These are phyloP conservation scores for Gobionotothen gibberifrons DNA, from an alignment of 2,797 vertebrate species.

Conservation along the genomic window DNA sequence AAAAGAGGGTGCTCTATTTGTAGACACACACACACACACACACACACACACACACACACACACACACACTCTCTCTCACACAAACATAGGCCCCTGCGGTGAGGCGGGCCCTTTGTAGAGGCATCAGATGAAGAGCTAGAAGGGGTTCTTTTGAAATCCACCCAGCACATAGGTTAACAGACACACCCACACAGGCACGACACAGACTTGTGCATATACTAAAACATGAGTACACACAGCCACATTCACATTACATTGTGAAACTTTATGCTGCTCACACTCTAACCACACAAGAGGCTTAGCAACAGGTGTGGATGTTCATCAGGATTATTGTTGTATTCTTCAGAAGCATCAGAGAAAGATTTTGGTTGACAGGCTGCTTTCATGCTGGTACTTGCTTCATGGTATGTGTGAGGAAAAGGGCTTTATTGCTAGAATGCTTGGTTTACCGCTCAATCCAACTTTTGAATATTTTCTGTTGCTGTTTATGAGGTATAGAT, in stretches of 20 bases:
- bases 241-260: constrained; percentile 9
- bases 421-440: not conserved
- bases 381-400: too few species aligned
- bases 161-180: constrained; percentile 38
- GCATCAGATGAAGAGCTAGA: constrained; percentile 76
- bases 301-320: constrained; percentile 18
- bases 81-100: constrained; percentile 48
- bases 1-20: constrained; percentile 65
- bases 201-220: constrained; percentile 15
- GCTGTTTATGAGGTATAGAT: constrained; percentile 10
- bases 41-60: not conserved
- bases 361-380: too few species aligned
- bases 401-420: not conserved
- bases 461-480: not conserved
- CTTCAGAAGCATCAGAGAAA: not conserved
- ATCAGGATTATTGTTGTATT: constrained; percentile 38
- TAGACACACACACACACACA: constrained; percentile 11
- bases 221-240: not conserved
- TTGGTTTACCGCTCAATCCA: not conserved
- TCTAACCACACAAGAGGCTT: constrained; percentile 6
- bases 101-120: constrained; percentile 70
- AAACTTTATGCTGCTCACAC: constrained; percentile 8
- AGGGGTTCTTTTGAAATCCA: constrained; percentile 69
- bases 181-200: constrained; percentile 20
- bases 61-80: constrained; percentile 22